Evolutionary conservation across 2,797 vertebrate species (phyloP).

Genomic region (Malurus splendens): DNA sequence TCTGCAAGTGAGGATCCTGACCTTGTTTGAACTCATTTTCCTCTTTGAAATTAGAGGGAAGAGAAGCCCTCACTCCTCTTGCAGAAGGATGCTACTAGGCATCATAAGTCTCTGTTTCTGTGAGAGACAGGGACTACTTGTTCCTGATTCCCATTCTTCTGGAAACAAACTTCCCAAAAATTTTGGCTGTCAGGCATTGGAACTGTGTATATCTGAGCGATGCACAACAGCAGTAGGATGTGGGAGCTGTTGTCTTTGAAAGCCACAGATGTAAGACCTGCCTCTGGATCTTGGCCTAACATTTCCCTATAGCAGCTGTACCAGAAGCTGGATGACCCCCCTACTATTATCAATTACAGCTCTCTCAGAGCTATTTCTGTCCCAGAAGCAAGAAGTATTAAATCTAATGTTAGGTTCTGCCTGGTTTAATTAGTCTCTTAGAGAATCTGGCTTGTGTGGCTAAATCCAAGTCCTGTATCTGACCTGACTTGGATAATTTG

Average conservation of each 20-base stretch:
- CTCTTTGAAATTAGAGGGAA: neutral
- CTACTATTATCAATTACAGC: rapidly evolving
- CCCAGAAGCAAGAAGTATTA: neutral
- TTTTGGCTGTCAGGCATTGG: neutral
- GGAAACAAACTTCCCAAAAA: neutral
- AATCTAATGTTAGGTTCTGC: neutral
- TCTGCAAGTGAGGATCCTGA: neutral
- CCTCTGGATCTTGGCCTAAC: neutral
- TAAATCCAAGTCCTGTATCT: neutral
- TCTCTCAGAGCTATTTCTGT: neutral
- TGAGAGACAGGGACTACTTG: neutral
- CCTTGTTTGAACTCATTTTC: neutral
- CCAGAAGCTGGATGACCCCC: neutral
- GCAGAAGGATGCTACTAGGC: neutral
- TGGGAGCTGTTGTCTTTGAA: neutral
- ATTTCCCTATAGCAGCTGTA: neutral
- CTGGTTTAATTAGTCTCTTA: neutral
- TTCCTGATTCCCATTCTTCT: neutral
- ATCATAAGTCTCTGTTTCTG: neutral
- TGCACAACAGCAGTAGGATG: neutral
- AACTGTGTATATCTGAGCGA: neutral
- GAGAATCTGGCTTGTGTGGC: neutral
- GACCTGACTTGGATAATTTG: neutral
- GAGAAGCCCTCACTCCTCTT: neutral
- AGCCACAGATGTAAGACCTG: neutral